Evolutionary conservation across 2,113 vertebrate species (phyloP).

Genomic region (Balaenoptera acutorostrata): DNA sequence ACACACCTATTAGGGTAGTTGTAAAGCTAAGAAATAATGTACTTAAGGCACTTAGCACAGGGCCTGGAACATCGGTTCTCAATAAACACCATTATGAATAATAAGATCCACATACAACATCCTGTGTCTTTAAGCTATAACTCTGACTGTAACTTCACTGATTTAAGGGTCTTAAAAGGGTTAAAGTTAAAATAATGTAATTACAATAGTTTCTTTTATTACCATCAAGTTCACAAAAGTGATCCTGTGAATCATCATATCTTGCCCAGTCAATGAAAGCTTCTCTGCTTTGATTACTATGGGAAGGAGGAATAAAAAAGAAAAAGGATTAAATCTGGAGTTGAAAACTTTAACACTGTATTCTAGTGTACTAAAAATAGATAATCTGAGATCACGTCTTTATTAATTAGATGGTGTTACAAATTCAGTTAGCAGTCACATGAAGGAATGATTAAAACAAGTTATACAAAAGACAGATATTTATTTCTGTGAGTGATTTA

Average conservation of each 20-base stretch:
- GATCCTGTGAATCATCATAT: conserved; percentile 96
- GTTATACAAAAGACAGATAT: not conserved
- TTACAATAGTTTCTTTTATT: conserved; percentile 68
- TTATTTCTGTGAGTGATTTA: not conserved
- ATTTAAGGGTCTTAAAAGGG: not conserved
- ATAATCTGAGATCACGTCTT: not conserved
- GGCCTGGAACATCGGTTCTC: not conserved
- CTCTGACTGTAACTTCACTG: not conserved
- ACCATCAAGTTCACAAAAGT: conserved; percentile 98
- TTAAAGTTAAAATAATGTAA: conserved; percentile 20
- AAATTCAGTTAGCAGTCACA: conserved; percentile 19
- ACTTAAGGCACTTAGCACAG: not conserved
- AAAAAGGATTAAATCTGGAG: conserved; percentile 48
- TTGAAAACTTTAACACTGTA: not conserved
- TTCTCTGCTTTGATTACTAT: conserved; percentile 94
- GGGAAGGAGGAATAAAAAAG: conserved; percentile 42
- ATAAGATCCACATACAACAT: not conserved
- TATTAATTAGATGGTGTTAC: not conserved
- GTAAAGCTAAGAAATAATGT: not conserved
- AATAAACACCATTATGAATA: not conserved
- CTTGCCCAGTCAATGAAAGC: conserved; percentile 98
- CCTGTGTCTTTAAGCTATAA: not conserved
- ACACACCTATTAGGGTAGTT: not conserved
- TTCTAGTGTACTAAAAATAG: conserved; percentile 16
- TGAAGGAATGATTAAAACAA: not conserved